phyloP scores from a whole-genome alignment of 2,113 vertebrate species.

The Brachypteracias leptosomus region DNA sequence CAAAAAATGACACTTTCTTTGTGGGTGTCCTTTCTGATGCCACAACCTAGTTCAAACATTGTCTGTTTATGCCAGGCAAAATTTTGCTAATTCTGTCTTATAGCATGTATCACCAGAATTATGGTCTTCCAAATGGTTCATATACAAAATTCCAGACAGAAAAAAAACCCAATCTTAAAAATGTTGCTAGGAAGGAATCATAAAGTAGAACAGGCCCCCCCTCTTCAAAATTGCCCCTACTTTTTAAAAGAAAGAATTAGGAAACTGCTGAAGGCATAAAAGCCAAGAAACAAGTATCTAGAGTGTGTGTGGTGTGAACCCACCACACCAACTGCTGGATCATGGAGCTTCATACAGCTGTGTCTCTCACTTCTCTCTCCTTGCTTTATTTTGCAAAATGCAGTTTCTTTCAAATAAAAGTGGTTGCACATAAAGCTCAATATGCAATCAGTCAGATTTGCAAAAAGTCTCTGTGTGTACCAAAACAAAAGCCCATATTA shows the following conservation, averaged over 20 bases:
- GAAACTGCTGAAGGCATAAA: background rate
- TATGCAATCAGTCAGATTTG: conserved; percentile 64
- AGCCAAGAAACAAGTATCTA: conserved; percentile 31
- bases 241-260: background rate
- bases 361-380: conserved; percentile 49
- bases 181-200: background rate
- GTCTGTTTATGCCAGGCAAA: background rate
- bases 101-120: background rate
- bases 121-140: background rate
- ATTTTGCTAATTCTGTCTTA: background rate
- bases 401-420: conserved; percentile 70
- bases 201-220: background rate
- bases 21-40: background rate
- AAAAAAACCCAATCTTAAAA: background rate
- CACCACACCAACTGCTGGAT: conserved; percentile 43
- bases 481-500: conserved; percentile 39
- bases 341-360: conserved; percentile 56
- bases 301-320: background rate
- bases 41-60: background rate
- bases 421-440: conserved; percentile 66
- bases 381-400: conserved; percentile 71
- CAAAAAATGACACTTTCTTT: background rate
- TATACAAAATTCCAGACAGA: background rate
- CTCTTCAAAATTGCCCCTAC: background rate
- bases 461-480: conserved; percentile 50